These are phyloP conservation scores for Lithobates pipiens DNA, from an alignment of 2,797 vertebrate genomes.

Conservation along the genomic window DNA sequence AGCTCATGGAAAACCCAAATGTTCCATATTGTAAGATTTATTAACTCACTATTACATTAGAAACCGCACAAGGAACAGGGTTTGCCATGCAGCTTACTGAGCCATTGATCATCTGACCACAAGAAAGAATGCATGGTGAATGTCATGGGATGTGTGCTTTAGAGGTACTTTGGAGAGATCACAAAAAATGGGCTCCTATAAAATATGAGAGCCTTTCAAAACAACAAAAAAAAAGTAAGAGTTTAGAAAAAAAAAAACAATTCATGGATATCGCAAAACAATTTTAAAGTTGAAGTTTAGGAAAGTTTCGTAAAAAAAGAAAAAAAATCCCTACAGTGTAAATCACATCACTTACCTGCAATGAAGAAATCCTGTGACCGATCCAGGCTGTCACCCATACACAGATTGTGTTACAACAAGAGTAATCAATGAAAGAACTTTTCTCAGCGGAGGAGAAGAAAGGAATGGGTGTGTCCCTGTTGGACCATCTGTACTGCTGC, in stretches of 20 bases:
- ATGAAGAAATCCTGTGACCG: no score
- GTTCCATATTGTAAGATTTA: constrained; percentile 41
- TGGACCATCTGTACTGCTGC: no score
- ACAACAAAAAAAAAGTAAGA: not conserved
- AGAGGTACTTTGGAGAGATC: constrained; percentile 1
- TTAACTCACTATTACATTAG: constrained; percentile 50
- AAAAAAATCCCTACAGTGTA: no score
- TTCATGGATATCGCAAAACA: no score
- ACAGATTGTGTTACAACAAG: no score
- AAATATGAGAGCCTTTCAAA: not conserved
- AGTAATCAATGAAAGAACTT: no score
- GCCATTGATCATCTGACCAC: constrained; percentile 51
- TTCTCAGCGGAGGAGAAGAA: no score
- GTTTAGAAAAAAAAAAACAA: not conserved
- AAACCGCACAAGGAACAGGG: constrained; percentile 55
- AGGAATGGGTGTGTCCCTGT: no score
- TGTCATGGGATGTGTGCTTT: constrained; percentile 32
- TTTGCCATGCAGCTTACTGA: constrained; percentile 49
- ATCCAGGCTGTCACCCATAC: no score
- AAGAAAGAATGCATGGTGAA: constrained; percentile 40
- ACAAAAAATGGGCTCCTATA: not conserved
- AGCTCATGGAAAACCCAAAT: constrained; percentile 18
- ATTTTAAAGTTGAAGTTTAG: no score
- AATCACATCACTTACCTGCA: no score
- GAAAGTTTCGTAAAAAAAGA: no score